Conservation (phyloP, 2,888 invertebrate genomes). For the Stenichneumon culpator region DNA sequence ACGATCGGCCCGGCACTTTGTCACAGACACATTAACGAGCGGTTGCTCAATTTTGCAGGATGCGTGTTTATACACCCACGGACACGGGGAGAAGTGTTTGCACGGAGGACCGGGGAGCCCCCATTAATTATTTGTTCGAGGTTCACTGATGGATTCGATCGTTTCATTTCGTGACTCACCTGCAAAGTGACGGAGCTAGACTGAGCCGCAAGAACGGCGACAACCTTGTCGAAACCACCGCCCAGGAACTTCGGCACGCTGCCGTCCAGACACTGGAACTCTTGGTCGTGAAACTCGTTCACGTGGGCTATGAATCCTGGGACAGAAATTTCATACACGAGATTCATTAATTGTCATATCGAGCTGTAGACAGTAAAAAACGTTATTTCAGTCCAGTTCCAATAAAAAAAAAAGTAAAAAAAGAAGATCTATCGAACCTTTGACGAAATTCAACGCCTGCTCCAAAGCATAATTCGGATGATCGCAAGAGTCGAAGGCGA, state of each 20-base stretch:
- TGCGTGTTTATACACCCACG: neutral
- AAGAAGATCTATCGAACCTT: conserved; percentile 81
- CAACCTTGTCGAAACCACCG: conserved; percentile 85
- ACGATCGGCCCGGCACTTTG: conserved; percentile 17
- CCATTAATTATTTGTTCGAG: conserved; percentile 27
- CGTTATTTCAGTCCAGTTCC: neutral
- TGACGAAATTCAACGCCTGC: conserved; percentile 86
- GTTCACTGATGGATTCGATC: conserved; percentile 33
- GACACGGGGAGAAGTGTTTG: conserved; percentile 10
- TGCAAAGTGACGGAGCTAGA: conserved; percentile 86
- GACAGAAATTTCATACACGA: neutral
- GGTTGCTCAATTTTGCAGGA: conserved; percentile 29
- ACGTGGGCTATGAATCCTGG: conserved; percentile 85
- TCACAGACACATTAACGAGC: conserved; percentile 46
- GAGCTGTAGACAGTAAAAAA: neutral
- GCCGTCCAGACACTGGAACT: conserved; percentile 85
- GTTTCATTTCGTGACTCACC: conserved; percentile 74
- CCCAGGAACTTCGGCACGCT: conserved; percentile 83
- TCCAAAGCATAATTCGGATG: conserved; percentile 86
- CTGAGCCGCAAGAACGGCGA: conserved; percentile 86
- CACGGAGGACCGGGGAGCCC: neutral
- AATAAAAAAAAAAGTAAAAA: neutral
- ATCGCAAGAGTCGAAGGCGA: conserved; percentile 87
- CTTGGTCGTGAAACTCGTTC: conserved; percentile 83
- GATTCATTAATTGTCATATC: conserved; percentile 19